These are phyloP conservation scores for Ivindomyrus marchei DNA, from an alignment of 2,113 vertebrate genomes.

Conservation along the genomic window DNA sequence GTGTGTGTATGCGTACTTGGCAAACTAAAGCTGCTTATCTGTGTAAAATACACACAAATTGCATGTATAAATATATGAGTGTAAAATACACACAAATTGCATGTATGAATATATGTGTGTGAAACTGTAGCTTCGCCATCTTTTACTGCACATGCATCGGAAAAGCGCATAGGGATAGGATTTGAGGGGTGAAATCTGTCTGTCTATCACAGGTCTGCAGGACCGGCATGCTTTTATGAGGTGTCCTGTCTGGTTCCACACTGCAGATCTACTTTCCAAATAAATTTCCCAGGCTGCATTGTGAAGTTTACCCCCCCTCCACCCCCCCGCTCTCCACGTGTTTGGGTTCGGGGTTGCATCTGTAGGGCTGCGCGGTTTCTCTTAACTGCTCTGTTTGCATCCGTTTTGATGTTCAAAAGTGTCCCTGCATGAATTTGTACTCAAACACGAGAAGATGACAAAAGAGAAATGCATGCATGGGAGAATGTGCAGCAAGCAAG, in stretches of 20 bases:
- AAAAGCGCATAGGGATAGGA: background rate
- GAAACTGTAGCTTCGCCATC: background rate
- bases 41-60: background rate
- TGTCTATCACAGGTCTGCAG: background rate
- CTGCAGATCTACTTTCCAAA: background rate
- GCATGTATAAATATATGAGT: background rate
- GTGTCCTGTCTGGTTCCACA: background rate
- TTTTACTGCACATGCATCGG: background rate
- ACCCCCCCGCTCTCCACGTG: background rate
- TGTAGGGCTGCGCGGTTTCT: background rate
- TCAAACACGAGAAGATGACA: background rate
- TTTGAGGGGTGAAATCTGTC: background rate
- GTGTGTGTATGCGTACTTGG: background rate
- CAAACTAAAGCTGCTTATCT: background rate
- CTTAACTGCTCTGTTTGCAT: background rate
- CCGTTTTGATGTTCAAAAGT: background rate
- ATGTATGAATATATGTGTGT: background rate
- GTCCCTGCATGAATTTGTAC: background rate
- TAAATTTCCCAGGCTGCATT: background rate
- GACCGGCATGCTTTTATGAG: background rate
- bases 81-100: background rate
- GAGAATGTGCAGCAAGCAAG: background rate
- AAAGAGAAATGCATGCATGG: background rate
- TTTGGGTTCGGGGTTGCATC: background rate
- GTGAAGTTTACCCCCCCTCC: background rate